Evolutionary conservation across 2,888 invertebrate genomes (phyloP).

Genomic region (Sinodicranocentrus sp.): DNA sequence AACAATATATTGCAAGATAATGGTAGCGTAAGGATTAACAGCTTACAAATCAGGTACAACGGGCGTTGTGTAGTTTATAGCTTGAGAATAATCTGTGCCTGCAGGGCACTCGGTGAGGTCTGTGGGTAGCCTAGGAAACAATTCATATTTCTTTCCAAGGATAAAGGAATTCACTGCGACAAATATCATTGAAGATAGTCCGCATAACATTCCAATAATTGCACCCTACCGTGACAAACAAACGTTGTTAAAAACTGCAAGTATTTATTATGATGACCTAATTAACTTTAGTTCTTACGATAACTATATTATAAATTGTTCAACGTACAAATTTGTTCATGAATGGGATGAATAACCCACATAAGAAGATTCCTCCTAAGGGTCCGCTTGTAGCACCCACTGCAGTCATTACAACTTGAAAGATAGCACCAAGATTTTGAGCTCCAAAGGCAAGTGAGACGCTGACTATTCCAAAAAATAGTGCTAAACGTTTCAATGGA

Average conservation of each 20-base stretch:
- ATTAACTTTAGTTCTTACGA: not conserved
- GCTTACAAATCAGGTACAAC: not conserved
- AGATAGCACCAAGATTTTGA: constrained; percentile 70
- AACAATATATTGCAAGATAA: constrained; percentile 40
- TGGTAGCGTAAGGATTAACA: constrained; percentile 7
- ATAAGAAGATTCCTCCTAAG: constrained; percentile 67
- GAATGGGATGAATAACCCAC: constrained; percentile 73
- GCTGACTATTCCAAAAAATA: constrained; percentile 59
- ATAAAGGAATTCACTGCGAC: constrained; percentile 65
- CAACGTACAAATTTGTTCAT: constrained; percentile 69
- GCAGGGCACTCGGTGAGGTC: constrained; percentile 43
- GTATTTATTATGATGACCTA: not conserved
- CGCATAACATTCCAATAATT: constrained; percentile 60
- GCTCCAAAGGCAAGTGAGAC: constrained; percentile 70
- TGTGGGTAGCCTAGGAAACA: constrained; percentile 54
- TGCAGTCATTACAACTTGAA: constrained; percentile 70
- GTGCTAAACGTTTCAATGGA: constrained; percentile 40
- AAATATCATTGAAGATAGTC: constrained; percentile 56
- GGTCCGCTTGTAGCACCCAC: constrained; percentile 65
- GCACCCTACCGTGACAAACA: constrained; percentile 69
- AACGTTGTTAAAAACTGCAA: not conserved
- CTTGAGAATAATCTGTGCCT: not conserved
- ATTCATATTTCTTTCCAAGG: constrained; percentile 60
- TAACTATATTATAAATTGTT: not conserved
- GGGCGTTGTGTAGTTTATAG: not conserved